Evolutionary conservation across 1,140 invertebrate species (phyloP).

Genomic region (Lepidotrigona ventralis): DNA sequence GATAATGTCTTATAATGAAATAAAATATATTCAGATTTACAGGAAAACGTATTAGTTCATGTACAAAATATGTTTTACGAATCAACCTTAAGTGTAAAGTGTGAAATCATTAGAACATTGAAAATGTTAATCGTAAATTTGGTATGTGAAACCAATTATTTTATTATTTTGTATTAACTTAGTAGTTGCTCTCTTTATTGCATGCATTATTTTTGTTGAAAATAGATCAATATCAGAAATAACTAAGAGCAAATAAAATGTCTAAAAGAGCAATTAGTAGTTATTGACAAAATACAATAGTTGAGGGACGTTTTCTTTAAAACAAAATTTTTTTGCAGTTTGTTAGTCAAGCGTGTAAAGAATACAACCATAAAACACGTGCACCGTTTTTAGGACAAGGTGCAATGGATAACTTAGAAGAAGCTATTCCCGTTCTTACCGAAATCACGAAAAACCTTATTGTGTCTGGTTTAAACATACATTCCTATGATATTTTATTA

Average conservation of each 20-base stretch:
- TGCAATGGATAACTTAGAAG: slow-evolving; percentile 54
- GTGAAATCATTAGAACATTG: slow-evolving; percentile 70
- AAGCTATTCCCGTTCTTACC: slow-evolving; percentile 60
- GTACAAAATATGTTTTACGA: slow-evolving; percentile 70
- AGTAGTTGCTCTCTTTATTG: not conserved
- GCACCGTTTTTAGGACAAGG: slow-evolving; percentile 70
- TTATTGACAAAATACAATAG: not conserved
- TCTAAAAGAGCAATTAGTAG: no score
- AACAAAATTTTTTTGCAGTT: slow-evolving; percentile 53
- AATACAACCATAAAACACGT: slow-evolving; percentile 40
- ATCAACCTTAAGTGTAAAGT: slow-evolving; percentile 68
- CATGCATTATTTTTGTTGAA: not conserved
- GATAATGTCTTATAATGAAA: not conserved
- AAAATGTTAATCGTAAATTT: slow-evolving; percentile 69
- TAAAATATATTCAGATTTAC: slow-evolving; percentile 62
- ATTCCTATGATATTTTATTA: slow-evolving; percentile 63
- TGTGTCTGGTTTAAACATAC: slow-evolving; percentile 65
- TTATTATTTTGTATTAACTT: not conserved
- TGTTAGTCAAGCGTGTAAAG: slow-evolving; percentile 60
- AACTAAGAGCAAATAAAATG: not conserved
- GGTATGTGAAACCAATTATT: slow-evolving; percentile 54
- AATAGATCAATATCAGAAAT: not conserved
- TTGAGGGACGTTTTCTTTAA: not conserved
- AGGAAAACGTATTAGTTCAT: slow-evolving; percentile 64
- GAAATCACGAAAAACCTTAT: slow-evolving; percentile 61